A percentile compares a stretch with the other conserved stretches of the same genome.
These are phyloP conservation scores for Chrysocyon brachyurus DNA, from an alignment of 2,797 vertebrate genomes.

Conservation along the genomic window DNA sequence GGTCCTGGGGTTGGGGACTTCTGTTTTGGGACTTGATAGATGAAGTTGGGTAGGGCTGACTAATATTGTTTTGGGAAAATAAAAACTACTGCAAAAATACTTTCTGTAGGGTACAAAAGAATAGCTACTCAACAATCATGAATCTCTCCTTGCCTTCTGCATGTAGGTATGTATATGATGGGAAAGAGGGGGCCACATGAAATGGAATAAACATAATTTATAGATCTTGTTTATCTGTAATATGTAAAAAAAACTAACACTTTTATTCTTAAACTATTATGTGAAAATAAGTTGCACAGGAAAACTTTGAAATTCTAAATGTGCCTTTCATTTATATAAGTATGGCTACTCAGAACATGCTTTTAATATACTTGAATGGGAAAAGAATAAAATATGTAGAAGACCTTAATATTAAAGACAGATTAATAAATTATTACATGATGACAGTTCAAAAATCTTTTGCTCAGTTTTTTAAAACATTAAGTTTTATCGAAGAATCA, in stretches of 20 bases:
- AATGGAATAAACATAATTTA: neutral
- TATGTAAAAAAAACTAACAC: neutral
- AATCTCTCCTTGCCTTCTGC: neutral
- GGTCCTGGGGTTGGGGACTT: neutral
- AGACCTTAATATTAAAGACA: neutral
- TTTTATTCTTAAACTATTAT: neutral
- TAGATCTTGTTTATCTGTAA: neutral
- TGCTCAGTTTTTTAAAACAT: neutral
- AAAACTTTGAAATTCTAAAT: conserved; percentile 43
- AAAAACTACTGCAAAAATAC: neutral
- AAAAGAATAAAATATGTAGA: neutral
- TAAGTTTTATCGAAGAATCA: conserved; percentile 35
- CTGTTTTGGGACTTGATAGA: neutral
- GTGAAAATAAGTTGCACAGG: neutral
- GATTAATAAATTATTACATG: neutral
- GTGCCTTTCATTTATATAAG: conserved; percentile 47
- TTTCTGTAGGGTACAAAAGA: neutral
- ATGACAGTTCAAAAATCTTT: neutral
- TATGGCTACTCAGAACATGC: neutral
- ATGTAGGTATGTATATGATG: neutral
- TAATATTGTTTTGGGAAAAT: neutral
- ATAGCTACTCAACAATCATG: neutral
- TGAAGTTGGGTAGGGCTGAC: neutral
- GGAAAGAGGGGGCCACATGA: neutral
- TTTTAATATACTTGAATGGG: conserved; percentile 1